These are phyloP conservation scores for Atlantisia rogersi DNA, from an alignment of 2,113 vertebrate species.

Conservation along the genomic window DNA sequence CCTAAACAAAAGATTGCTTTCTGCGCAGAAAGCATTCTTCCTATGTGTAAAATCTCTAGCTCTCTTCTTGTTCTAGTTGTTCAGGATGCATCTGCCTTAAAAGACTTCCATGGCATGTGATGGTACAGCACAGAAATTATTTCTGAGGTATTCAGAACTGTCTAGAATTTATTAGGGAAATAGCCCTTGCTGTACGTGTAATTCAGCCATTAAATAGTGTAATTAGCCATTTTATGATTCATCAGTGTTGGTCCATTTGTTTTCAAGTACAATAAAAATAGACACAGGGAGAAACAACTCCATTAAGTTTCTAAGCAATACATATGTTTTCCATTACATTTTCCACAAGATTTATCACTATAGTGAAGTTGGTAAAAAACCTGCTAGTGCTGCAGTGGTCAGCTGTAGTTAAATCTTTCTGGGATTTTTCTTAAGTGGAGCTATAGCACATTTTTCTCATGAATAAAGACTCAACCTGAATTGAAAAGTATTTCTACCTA, in stretches of 20 bases:
- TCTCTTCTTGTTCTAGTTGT: neutral
- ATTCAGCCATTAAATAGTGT: neutral
- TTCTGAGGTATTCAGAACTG: neutral
- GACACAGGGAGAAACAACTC: neutral
- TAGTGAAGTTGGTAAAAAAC: neutral
- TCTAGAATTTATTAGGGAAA: neutral
- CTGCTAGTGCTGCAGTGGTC: neutral
- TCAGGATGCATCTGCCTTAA: neutral
- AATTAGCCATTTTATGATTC: neutral
- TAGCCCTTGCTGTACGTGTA: neutral
- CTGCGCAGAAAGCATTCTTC: neutral
- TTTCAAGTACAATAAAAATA: neutral
- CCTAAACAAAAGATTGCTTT: neutral
- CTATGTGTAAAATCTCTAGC: neutral
- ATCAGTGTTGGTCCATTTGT: neutral
- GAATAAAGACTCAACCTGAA: neutral
- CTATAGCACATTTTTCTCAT: neutral
- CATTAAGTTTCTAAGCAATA: neutral
- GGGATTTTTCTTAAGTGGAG: neutral
- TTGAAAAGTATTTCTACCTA: neutral
- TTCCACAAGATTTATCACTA: neutral
- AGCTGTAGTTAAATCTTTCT: neutral
- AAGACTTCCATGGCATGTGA: fast-evolving
- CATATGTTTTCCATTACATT: neutral
- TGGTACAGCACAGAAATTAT: neutral